Base-by-base conservation (phyloP, 2,797 vertebrate genomes). In the Pseudocheirus occidentalis region DNA sequence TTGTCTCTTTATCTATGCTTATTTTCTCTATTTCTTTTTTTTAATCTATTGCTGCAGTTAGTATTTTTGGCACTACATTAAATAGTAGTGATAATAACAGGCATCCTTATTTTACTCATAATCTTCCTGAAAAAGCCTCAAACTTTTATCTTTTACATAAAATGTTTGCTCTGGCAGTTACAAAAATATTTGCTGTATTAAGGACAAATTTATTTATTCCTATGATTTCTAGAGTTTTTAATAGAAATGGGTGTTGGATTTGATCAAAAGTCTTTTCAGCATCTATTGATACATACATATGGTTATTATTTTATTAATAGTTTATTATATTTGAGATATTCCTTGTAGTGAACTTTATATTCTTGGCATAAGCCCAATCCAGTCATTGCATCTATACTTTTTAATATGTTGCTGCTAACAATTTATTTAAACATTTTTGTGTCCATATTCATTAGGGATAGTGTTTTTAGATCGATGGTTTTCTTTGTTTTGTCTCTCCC, bases 141-240 rank as follows among this genome's bases (percentile, higher is more conserved):
- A 7, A 90, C 31, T 89, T 90, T 87, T 92, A 29, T 91, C 54
- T 90, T 87, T 52, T 66, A 57, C 55, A 31, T 54, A 53, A 90
- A 53, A 52, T 90, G 57, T 94, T 92, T 95, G 27, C 5, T 92
- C 50, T 87, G 91, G 5, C 29, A 92, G 18, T 95, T 91, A 87
- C 91, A 95, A 55, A 92, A 92, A 59, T 92, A 91, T n/a, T 91
- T 87, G 21, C 16, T 28, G 31, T 94, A 53, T 27, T 6, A 66
- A 58, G 11, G 73, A 57, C 90, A 94, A 40, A 1, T 90, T 93
- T 95, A 29, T 31, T 92, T 91, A 31, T 95, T 87, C 55, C 55
- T 87, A 55, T 91, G 21, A 6, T 31, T 31, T 31, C 11, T 81
- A 56, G 24, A 46, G 92, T 54, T 94, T 92, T 92, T 81, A 90